Conservation (phyloP, 2,113 vertebrate genomes). For the Mirza zaza region DNA sequence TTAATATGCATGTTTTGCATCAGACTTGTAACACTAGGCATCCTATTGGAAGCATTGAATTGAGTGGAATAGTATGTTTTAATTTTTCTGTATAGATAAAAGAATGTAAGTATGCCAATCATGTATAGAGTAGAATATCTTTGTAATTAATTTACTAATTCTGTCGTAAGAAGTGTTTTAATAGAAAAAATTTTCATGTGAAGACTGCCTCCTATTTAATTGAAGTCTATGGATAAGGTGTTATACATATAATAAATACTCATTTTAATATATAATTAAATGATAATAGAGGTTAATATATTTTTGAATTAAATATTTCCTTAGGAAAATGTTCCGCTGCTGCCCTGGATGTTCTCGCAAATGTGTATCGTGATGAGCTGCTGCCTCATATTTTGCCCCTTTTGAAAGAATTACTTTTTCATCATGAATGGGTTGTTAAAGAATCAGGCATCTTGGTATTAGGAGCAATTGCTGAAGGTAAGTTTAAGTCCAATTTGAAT, state of each 20-base stretch:
- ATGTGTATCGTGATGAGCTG: slow-evolving; percentile 97
- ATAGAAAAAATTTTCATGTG: slow-evolving; percentile 24
- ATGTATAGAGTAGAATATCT: background rate
- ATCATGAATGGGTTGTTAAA: slow-evolving; percentile 96
- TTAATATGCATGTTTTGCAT: background rate
- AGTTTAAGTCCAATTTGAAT: slow-evolving; percentile 49
- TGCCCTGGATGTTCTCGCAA: slow-evolving; percentile 95
- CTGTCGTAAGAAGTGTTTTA: background rate
- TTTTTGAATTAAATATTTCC: slow-evolving; percentile 57
- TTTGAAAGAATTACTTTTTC: slow-evolving; percentile 97
- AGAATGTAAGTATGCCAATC: background rate
- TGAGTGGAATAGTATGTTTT: background rate
- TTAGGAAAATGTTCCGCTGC: slow-evolving; percentile 97
- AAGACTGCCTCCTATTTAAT: background rate
- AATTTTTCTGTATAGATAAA: background rate
- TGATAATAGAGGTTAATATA: background rate
- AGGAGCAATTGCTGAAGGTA: slow-evolving; percentile 97
- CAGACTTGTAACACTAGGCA: background rate
- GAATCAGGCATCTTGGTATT: slow-evolving; percentile 98
- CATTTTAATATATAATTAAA: background rate
- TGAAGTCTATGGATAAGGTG: background rate
- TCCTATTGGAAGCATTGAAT: background rate
- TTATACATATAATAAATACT: background rate
- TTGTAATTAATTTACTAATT: background rate
- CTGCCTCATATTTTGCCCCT: slow-evolving; percentile 94